Base-by-base conservation (phyloP, 1,140 invertebrate genomes). In the Hypothenemus hampei region DNA sequence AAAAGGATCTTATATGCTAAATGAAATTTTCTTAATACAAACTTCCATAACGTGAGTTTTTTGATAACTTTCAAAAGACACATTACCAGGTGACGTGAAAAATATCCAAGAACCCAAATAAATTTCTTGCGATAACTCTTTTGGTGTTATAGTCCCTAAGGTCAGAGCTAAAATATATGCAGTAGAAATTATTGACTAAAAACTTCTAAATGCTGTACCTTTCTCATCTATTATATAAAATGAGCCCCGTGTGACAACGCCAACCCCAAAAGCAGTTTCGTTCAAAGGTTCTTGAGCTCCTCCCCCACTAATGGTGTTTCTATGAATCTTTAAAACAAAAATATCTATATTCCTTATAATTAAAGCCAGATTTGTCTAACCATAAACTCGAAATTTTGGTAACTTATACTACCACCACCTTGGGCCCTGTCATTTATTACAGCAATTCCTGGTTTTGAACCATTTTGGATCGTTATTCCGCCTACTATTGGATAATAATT, bases 401-500 rank as follows among this genome's bases (percentile, higher is more conserved):
- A 81, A 0, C 70, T 60, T 19, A 93, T 71, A 59, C 89, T 91
- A 4, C 80, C 75, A 0, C 90, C 93, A 21, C 93, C 94, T 71
- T 96, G 85, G 0, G 88, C 78, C 47, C 95, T 74, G 69, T 97
- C 61, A 15, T 50, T 65, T 13, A 97, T 67, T 0, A 93, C 69
- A 8, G 76, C 78, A 11, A 87, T 57, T 15, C 77, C 75, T 0
- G 73, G 60, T 4, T 73, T 69, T 4, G 72, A 69, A 29, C 74
- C 61, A 47, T 61, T 57, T 50, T 45, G 49, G 13, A 65, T 51
- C 15, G 51, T 22, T 18, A 97, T 91, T 44, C 85, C 79, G 3
- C 85, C 85, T 15, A 89, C 93, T 0, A 97, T 79, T 0, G 95
- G 95, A 71, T 91, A 97, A 72, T 95, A 97, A 71, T 98, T 97